These are phyloP conservation scores for Reticulitermes lucifugus DNA, from an alignment of 2,888 invertebrate genomes.

Conservation along the genomic window DNA sequence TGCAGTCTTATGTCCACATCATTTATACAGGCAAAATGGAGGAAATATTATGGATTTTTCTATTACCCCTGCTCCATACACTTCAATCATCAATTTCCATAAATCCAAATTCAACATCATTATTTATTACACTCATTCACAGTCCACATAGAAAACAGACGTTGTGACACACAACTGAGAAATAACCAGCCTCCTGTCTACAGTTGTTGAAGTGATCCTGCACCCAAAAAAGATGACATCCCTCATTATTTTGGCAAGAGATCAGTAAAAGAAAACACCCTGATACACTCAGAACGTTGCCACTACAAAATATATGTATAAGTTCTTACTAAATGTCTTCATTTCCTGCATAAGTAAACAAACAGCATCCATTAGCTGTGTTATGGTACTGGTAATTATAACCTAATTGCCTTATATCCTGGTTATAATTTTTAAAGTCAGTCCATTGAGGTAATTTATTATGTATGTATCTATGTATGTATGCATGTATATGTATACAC, in stretches of 20 bases:
- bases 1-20: conserved; percentile 21
- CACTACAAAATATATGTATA: neutral
- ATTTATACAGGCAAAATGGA: conserved; percentile 6
- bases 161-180: conserved; percentile 16
- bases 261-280: neutral
- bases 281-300: neutral
- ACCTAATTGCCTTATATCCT: neutral
- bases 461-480: neutral
- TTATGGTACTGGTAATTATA: neutral
- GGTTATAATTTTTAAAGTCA: too few species aligned
- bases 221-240: neutral
- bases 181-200: conserved; percentile 7
- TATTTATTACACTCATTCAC: neutral
- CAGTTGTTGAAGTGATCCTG: neutral
- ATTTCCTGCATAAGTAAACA: too few species aligned
- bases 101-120: neutral
- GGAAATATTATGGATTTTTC: conserved; percentile 15
- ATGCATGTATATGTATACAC: too few species aligned
- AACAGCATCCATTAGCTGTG: neutral
- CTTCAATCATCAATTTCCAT: neutral
- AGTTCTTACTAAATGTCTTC: neutral
- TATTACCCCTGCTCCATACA: neutral
- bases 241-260: neutral
- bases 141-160: conserved; percentile 10
- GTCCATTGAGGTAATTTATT: neutral